Evolutionary conservation across 2,888 invertebrate genomes (phyloP), one percentile per base, ranked within the genome.

Genomic region (Antitype chi): DNA sequence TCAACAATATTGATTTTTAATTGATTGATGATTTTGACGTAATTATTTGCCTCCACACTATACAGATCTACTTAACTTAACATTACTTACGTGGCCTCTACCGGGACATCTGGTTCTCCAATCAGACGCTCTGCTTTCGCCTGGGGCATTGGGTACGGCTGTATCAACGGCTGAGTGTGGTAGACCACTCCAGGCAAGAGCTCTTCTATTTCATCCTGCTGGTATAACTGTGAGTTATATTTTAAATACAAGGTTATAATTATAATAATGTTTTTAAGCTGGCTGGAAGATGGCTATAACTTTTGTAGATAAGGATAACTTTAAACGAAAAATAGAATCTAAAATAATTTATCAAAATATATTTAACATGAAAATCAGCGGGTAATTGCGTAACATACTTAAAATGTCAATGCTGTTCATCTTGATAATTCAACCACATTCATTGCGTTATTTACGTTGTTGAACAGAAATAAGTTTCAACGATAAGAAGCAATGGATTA

Each of bases 61-160:
- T 52, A 66, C 0, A 38, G 76, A 63, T 49, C 64, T 75, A 81
- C 59, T 28, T 57, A 20, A 72, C n/a, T 76, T 49, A 32, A 52
- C 32, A 55, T 67, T 68, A 97, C 98, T 98, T 97, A 98, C 98
- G 98, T 98, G 91, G 98, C 98, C 93, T 98, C 98, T 0, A 98
- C 98, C 0, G 98, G 98, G 4, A 98, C 97, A 70, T 97, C 97
- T 28, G 98, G 98, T 83, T 98, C 97, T 0, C 97, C 98, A 64
- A 98, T 97, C 25, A 98, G 96, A 81, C 97, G 97, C 91, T 98
- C 98, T 0, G 98, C 98, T 77, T 97, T 97, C 2, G 97, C 97
- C 76, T 97, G 97, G 1, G 97, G 97, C 23, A 97, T 97, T 8
- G 98, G 98, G 88, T 98, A 98, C 0, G 97, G 97, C 87, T 98